Percentiles rank a stretch among this genome's conserved stretches.
These are phyloP conservation scores for Stenchaetothrips biformis DNA, from an alignment of 2,888 invertebrate genomes.

Conservation along the genomic window DNA sequence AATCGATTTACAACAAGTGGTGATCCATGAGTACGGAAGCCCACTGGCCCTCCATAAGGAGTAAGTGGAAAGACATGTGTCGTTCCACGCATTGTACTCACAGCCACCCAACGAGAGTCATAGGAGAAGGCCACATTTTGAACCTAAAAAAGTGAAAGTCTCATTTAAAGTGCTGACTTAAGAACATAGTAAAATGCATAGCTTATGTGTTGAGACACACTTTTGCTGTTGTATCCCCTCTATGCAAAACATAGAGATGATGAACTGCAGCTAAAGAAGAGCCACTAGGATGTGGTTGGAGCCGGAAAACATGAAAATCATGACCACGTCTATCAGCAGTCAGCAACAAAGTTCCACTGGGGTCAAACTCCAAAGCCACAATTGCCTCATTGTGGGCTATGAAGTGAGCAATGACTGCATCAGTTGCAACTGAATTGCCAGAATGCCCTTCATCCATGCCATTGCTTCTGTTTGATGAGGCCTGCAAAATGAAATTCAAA, in stretches of 20 bases:
- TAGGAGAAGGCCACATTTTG: constrained; percentile 85
- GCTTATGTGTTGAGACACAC: constrained; percentile 48
- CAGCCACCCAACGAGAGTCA: constrained; percentile 94
- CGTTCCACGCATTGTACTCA: constrained; percentile 92
- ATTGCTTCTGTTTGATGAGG: constrained; percentile 15
- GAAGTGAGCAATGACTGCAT: constrained; percentile 81
- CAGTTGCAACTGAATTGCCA: constrained; percentile 37
- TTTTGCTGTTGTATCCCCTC: constrained; percentile 94
- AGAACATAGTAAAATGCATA: not conserved
- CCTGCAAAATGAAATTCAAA: not conserved
- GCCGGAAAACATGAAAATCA: constrained; percentile 91
- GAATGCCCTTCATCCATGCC: constrained; percentile 16
- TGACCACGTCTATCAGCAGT: constrained; percentile 91
- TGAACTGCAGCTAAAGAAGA: constrained; percentile 83
- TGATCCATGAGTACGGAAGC: constrained; percentile 90
- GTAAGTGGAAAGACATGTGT: constrained; percentile 97
- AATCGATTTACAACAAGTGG: constrained; percentile 89
- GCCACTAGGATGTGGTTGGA: constrained; percentile 88
- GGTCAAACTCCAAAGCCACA: constrained; percentile 84
- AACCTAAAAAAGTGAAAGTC: constrained; percentile 39
- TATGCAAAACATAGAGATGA: constrained; percentile 88
- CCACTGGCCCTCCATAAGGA: constrained; percentile 89
- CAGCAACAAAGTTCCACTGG: constrained; percentile 80
- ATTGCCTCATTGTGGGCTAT: constrained; percentile 83
- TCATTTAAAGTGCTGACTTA: constrained; percentile 28